Evolutionary conservation across 2,113 vertebrate species (phyloP), one percentile per base, ranked within the genome.

Genomic region (Corythoichthys haematopterus): DNA sequence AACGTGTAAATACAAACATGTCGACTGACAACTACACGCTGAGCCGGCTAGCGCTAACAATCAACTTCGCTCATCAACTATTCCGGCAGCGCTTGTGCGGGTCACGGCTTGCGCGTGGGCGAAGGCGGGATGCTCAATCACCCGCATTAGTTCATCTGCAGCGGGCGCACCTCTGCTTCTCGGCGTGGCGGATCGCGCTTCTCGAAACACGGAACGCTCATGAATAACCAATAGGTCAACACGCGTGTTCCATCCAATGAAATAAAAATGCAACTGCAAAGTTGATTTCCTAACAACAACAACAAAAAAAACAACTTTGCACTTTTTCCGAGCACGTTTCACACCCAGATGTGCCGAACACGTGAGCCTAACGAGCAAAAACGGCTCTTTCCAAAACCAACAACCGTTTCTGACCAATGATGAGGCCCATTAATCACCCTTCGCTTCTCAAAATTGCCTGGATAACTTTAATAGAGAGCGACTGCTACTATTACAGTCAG

Each of bases 121-220:
- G 69, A 76, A 60, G 36, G 66, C 78, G 40, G 47, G 50, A n/a
- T 52, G 63, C 66, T 55, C 58, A 51, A 58, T 73, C 69, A 64
- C 57, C 55, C 69, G 62, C 68, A 79, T 43, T n/a, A 73, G 74
- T 85, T 77, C 64, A 59, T 74, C 73, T 66, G 68, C 45, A 6
- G n/a, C 52, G 20, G 52, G 62, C 71, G 77, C 73, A 60, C 72
- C 33, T 12, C 66, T 58, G 65, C 63, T 61, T 62, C 71, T 73
- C 79, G 37, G 70, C 11, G 1, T 77, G 79, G 72, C 51, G n/a
- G 70, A 80, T 76, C 83, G 81, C 82, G 80, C 66, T 79, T 28
- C 38, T 4, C 53, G 63, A 79, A 83, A 81, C 52, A 72, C 70
- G 73, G 65, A 81, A 68, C 1, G 33, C 62, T 84, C 76, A 85